phyloP scores from a whole-genome alignment of 2,113 vertebrate genomes.

The Tupaia chinensis region DNA sequence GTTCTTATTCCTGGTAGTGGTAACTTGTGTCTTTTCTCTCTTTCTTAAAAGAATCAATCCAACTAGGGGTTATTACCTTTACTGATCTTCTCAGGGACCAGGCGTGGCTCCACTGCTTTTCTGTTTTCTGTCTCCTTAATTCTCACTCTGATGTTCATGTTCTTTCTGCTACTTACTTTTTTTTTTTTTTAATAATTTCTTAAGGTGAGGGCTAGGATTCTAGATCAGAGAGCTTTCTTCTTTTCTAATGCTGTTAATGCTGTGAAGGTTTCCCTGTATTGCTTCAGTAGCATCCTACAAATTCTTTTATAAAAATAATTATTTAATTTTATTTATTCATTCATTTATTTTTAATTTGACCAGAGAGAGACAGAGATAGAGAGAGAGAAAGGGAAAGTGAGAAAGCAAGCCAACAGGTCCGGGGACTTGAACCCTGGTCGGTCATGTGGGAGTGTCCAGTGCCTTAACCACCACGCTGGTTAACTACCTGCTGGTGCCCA shows the following conservation, averaged over 20 bases:
- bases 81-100: not conserved
- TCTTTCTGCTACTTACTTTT: not conserved
- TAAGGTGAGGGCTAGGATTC: not conserved
- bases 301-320: not conserved
- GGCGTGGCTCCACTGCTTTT: not conserved
- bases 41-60: not conserved
- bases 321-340: too few species aligned
- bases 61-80: not conserved
- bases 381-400: too few species aligned
- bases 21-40: not conserved
- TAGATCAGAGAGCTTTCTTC: not conserved
- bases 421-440: too few species aligned
- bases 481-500: too few species aligned
- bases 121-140: not conserved
- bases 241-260: not conserved
- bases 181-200: not conserved
- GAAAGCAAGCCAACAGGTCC: too few species aligned
- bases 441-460: too few species aligned
- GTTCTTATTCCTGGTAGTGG: not conserved
- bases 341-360: too few species aligned
- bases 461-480: too few species aligned
- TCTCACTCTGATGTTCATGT: not conserved
- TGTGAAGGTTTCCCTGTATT: not conserved
- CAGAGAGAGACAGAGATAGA: too few species aligned
- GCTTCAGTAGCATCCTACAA: not conserved